phyloP scores from a whole-genome alignment of 2,797 vertebrate species.

The Silurus aristotelis region DNA sequence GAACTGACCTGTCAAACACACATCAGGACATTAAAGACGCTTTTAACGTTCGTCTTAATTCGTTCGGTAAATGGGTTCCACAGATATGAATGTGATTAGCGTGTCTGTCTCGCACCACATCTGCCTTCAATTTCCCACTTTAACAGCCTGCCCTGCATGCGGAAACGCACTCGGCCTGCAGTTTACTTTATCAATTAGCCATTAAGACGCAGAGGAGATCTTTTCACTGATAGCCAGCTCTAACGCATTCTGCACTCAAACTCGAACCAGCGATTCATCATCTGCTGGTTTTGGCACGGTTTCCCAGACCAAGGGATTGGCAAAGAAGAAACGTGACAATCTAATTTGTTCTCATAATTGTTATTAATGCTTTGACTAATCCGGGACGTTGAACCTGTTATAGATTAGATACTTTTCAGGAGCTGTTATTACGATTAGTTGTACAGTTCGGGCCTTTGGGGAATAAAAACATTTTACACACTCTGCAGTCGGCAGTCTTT shows the following conservation, averaged over 20 bases:
- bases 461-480: not conserved
- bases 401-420: not conserved
- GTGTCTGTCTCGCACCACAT: conserved; percentile 56
- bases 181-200: conserved; percentile 71
- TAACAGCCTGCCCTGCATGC: conserved; percentile 57
- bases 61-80: conserved; percentile 27
- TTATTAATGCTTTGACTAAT: conserved; percentile 20
- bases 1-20: not conserved
- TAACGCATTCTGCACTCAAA: conserved; percentile 53
- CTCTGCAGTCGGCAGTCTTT: not conserved
- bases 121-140: conserved; percentile 63
- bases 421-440: conserved; percentile 14
- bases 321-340: not conserved
- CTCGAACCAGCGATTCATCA: conserved; percentile 36
- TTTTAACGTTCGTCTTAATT: conserved; percentile 30
- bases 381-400: not conserved
- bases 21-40: not conserved
- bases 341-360: conserved; percentile 1
- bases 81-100: conserved; percentile 28
- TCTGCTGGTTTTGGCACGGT: conserved; percentile 5
- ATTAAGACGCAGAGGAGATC: conserved; percentile 63
- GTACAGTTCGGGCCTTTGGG: not conserved
- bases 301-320: not conserved
- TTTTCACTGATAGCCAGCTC: conserved; percentile 50
- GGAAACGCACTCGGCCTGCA: conserved; percentile 43